Evolutionary conservation across 2,888 invertebrate genomes (phyloP).

Genomic region (Entomobrya proxima): DNA sequence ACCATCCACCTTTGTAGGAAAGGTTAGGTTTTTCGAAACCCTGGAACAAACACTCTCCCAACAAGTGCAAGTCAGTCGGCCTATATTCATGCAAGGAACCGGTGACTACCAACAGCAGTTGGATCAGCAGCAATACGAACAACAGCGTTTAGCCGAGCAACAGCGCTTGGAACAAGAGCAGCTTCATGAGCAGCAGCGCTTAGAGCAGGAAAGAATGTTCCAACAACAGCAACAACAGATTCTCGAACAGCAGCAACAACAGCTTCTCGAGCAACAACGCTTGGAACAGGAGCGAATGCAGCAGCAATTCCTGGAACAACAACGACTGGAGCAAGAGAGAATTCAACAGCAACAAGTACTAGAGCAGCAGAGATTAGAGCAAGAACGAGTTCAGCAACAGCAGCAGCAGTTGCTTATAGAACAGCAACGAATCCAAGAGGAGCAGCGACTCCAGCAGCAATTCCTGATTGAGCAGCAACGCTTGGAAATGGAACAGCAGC

Average conservation of each 20-base stretch:
- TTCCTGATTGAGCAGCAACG: constrained; percentile 54
- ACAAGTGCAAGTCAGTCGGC: constrained; percentile 62
- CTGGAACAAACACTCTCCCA: constrained; percentile 69
- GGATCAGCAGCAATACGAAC: constrained; percentile 54
- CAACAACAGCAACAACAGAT: constrained; percentile 51
- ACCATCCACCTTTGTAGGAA: constrained; percentile 74
- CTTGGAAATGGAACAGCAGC: constrained; percentile 49
- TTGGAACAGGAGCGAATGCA: constrained; percentile 15
- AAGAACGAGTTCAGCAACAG: constrained; percentile 50
- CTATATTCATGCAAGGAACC: constrained; percentile 44
- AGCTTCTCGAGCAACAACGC: neutral
- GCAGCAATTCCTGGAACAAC: constrained; percentile 30
- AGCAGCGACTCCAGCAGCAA: constrained; percentile 46
- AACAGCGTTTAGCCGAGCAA: constrained; percentile 56
- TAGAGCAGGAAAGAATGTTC: constrained; percentile 34
- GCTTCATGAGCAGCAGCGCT: constrained; percentile 14
- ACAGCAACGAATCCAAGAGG: constrained; percentile 34
- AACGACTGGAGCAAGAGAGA: constrained; percentile 47
- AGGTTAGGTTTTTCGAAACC: constrained; percentile 72
- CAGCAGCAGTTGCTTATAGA: constrained; percentile 53
- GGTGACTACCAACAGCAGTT: constrained; percentile 52
- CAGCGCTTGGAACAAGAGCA: constrained; percentile 44
- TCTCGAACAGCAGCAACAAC: constrained; percentile 51
- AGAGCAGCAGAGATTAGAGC: constrained; percentile 51
- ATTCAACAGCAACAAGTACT: constrained; percentile 59